Percentiles rank a stretch among this genome's conserved stretches.
Conservation (phyloP, 2,888 invertebrate species). For the Dioctria rufipes region DNA sequence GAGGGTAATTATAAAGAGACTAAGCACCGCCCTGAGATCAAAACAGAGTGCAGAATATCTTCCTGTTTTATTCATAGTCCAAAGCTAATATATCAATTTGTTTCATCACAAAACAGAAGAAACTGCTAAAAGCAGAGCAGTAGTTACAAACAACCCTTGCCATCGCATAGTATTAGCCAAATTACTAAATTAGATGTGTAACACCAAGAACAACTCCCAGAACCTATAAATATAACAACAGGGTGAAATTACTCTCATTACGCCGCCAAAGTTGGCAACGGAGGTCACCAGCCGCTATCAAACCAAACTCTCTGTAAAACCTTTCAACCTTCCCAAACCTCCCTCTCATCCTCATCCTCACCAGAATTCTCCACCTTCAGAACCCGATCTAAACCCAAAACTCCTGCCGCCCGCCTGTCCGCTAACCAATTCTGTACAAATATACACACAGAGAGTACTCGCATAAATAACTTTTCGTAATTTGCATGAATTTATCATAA, state of each 20-base stretch:
- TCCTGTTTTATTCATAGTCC: constrained; percentile 38
- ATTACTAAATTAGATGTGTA: constrained; percentile 50
- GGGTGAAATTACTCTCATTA: constrained; percentile 48
- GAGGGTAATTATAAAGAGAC: constrained; percentile 6
- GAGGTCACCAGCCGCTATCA: constrained; percentile 49
- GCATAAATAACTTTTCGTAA: constrained; percentile 50
- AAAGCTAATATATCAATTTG: constrained; percentile 44
- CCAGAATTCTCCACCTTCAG: neutral
- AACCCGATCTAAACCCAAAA: neutral
- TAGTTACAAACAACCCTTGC: constrained; percentile 24
- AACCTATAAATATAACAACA: constrained; percentile 49
- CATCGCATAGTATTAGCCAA: constrained; percentile 48
- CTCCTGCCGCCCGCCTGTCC: neutral
- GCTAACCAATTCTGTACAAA: neutral
- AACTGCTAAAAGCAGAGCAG: constrained; percentile 18
- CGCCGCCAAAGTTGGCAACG: constrained; percentile 42
- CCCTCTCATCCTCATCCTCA: too few species aligned
- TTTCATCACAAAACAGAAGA: constrained; percentile 6
- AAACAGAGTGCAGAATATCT: constrained; percentile 20
- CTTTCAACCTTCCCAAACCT: too few species aligned
- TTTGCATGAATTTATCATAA: constrained; percentile 51
- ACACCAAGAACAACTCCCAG: constrained; percentile 44
- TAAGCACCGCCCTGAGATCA: constrained; percentile 37
- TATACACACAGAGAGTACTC: constrained; percentile 48
- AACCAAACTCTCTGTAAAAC: too few species aligned